These are phyloP conservation scores for Agonum fuliginosum DNA, from an alignment of 2,888 invertebrate genomes.

Conservation along the genomic window DNA sequence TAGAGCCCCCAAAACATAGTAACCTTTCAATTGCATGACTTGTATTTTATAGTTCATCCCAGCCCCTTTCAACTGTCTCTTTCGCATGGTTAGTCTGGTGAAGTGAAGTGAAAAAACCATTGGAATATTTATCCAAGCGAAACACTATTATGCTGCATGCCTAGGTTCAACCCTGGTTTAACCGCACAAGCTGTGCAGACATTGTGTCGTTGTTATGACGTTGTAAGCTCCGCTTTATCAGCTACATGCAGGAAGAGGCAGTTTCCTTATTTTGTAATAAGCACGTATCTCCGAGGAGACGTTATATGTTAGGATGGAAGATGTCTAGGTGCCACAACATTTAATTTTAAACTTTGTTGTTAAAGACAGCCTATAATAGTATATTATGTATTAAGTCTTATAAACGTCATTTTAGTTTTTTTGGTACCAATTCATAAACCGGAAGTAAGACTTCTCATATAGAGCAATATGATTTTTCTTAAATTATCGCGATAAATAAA, in stretches of 20 bases:
- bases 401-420: too few species aligned
- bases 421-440: too few species aligned
- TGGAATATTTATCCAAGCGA: conserved; percentile 20
- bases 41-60: neutral
- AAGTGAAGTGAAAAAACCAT: conserved; percentile 26
- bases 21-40: neutral
- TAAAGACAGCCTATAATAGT: too few species aligned
- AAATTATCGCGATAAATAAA: too few species aligned
- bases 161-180: neutral
- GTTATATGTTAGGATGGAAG: too few species aligned
- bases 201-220: too few species aligned
- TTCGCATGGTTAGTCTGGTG: conserved; percentile 31
- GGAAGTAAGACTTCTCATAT: too few species aligned
- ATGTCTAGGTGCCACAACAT: too few species aligned
- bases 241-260: neutral
- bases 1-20: neutral
- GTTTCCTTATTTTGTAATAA: neutral
- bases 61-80: conserved; percentile 6
- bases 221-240: neutral
- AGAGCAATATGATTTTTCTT: too few species aligned
- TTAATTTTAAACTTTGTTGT: too few species aligned
- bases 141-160: neutral
- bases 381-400: too few species aligned
- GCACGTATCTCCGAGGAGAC: neutral
- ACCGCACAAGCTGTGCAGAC: neutral